These are phyloP conservation scores for Meteorus sp. DNA, from an alignment of 1,140 invertebrate genomes.

Conservation along the genomic window DNA sequence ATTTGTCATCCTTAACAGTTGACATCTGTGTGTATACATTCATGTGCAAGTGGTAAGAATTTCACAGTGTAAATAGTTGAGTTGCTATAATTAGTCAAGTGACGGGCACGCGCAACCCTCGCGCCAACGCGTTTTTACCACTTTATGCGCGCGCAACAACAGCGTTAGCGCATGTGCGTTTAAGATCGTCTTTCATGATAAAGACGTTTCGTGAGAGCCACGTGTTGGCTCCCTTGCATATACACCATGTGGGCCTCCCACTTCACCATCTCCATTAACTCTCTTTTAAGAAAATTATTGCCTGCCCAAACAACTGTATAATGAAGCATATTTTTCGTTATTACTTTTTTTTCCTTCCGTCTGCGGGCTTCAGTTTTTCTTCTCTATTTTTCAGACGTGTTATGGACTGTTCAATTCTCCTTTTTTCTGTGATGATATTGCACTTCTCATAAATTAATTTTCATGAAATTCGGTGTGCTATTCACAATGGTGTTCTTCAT, in stretches of 20 bases:
- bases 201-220: slow-evolving; percentile 29
- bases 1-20: no score
- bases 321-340: background rate
- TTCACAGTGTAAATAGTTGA: no score
- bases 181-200: slow-evolving; percentile 27
- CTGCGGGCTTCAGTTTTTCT: no score
- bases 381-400: no score
- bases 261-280: background rate
- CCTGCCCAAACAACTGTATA: background rate
- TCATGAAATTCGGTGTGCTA: no score
- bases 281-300: background rate
- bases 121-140: slow-evolving; percentile 21
- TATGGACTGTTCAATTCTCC: no score
- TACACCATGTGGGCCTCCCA: background rate
- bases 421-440: no score
- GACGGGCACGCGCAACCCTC: slow-evolving; percentile 9
- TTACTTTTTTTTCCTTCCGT: background rate
- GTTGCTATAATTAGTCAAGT: slow-evolving; percentile 45
- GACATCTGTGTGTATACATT: no score
- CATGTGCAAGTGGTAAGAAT: no score
- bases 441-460: no score
- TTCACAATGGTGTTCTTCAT: no score
- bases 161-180: slow-evolving; percentile 5
- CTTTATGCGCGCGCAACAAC: slow-evolving; percentile 5
- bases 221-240: slow-evolving; percentile 1